Evolutionary conservation across 2,113 vertebrate genomes (phyloP).

Genomic region (Manacus vitellinus): DNA sequence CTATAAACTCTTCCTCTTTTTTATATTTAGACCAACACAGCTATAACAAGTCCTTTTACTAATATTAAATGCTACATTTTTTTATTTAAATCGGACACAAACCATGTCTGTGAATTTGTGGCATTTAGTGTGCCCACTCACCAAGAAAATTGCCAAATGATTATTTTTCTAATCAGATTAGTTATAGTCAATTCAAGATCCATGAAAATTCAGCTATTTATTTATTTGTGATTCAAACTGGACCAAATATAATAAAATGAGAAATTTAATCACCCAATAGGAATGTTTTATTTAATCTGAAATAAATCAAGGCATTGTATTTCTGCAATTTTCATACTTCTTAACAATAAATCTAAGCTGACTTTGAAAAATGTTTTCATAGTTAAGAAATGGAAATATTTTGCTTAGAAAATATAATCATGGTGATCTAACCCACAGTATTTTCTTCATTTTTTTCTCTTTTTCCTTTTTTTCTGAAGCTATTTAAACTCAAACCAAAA

Average conservation of each 20-base stretch:
- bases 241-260: background rate
- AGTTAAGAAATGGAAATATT: background rate
- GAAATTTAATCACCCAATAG: background rate
- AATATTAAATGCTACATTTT: background rate
- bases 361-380: background rate
- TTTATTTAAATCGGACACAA: background rate
- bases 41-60: background rate
- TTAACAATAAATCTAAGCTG: background rate
- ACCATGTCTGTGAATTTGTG: background rate
- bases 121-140: background rate
- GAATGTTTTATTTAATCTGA: background rate
- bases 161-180: background rate
- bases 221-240: background rate
- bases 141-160: background rate
- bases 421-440: background rate
- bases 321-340: background rate
- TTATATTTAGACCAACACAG: background rate
- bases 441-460: accelerated
- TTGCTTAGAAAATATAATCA: background rate
- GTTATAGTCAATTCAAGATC: background rate
- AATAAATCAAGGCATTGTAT: background rate
- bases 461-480: background rate
- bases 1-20: background rate
- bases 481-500: background rate
- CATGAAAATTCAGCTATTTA: background rate